Percentiles rank a stretch among this genome's conserved stretches.
These are phyloP conservation scores for Tinamus guttatus DNA, from an alignment of 2,113 vertebrate species.

Conservation along the genomic window DNA sequence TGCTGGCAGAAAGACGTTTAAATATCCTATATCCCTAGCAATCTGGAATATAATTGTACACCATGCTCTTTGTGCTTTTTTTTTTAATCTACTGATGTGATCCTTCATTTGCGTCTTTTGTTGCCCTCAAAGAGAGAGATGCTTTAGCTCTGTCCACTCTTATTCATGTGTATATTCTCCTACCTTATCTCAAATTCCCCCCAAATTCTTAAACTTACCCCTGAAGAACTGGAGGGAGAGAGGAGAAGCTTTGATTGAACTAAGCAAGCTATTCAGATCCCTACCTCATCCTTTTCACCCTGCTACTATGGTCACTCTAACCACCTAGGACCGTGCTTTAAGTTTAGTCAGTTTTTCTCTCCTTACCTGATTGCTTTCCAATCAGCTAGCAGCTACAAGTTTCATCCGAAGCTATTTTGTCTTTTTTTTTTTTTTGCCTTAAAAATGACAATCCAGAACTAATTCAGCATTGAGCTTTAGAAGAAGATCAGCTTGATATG, in stretches of 20 bases:
- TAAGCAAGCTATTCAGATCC: slow-evolving; percentile 9
- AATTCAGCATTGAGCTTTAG: neutral
- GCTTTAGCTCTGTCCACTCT: neutral
- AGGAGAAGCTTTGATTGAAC: slow-evolving; percentile 5
- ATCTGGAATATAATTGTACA: neutral
- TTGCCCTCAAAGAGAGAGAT: neutral
- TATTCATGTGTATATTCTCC: neutral
- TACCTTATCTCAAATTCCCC: neutral
- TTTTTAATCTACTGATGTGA: neutral
- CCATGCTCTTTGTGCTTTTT: neutral
- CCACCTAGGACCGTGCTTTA: neutral
- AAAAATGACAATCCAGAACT: neutral
- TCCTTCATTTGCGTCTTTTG: neutral
- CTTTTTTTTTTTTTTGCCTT: slow-evolving; percentile 23
- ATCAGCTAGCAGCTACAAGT: neutral
- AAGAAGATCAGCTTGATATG: neutral
- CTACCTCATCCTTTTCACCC: neutral
- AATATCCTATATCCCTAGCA: neutral
- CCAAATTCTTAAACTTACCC: slow-evolving; percentile 45
- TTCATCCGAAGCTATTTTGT: slow-evolving; percentile 13
- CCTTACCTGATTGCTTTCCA: neutral
- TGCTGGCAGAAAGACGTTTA: neutral
- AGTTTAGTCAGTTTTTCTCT: neutral
- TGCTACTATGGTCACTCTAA: neutral
- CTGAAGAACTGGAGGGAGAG: neutral